Base-by-base conservation (phyloP, 2,113 vertebrate species). In the Phylloscopus trochiloides region DNA sequence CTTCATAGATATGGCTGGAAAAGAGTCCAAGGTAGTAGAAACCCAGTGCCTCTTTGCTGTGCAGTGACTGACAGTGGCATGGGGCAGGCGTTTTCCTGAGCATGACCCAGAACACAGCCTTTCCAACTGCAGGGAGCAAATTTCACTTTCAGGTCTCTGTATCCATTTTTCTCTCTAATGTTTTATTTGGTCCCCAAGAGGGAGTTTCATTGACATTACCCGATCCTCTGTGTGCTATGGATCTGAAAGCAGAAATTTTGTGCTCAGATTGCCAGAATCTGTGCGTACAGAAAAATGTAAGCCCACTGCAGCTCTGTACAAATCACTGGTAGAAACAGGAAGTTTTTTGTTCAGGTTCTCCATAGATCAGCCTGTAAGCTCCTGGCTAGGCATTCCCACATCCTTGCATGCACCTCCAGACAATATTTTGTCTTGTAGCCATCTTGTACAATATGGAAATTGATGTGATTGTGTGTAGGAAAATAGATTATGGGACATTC, bases 1-100 rank as follows among this genome's bases (percentile, higher is more conserved):
- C n/a, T 50, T 54, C 0, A 0, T 3, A 12, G 15, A 31, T 59
- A 22, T 0, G 3, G 9, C 80, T 81, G 38, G 65, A 87, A 80
- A 54, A 92, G 13, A 15, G 24, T 55, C 59, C 62, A 73, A 50
- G 19, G 54, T 10, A 24, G 19, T 38, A 42, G 36, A 52, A 84
- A 77, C 26, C 6, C 7, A 3, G 25, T 55, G 57, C n/a, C 28
- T 63, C 31, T 71, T 51, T 9, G 6, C 74, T 72, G 2, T 15
- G 47, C 19, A 15, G 51, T 28, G 73, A 12, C 17, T 47, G 67
- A 25, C 42, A 17, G 25, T 18, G 51, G 43, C 48, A 36, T 0
- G 0, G 36, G n/a, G 52, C 59, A 54, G 54, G 51, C 0, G 0
- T 83, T 92, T 86, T 83, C 59, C 78, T 34, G 47, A 67, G 51